Evolutionary conservation across 2,113 vertebrate genomes (phyloP).

Genomic region (Eublepharis macularius): DNA sequence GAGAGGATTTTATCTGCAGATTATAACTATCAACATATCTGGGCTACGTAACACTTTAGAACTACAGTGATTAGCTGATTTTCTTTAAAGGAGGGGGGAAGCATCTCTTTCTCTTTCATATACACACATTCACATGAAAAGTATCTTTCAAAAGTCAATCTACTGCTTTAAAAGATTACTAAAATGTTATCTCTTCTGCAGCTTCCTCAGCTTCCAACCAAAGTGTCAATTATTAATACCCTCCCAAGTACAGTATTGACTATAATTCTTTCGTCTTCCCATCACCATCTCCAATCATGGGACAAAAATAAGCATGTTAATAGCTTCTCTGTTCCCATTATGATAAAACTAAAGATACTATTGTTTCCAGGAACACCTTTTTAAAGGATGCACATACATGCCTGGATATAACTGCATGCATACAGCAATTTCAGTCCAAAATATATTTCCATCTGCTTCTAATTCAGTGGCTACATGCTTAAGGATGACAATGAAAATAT

Average conservation of each 20-base stretch:
- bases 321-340: slow-evolving; percentile 38
- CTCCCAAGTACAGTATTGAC: slow-evolving; percentile 55
- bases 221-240: slow-evolving; percentile 61
- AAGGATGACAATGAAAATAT: slow-evolving; percentile 61
- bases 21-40: slow-evolving; percentile 47
- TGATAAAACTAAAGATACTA: slow-evolving; percentile 23
- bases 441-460: slow-evolving; percentile 16
- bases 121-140: slow-evolving; percentile 37
- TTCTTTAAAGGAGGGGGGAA: not conserved
- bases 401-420: slow-evolving; percentile 25
- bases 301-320: slow-evolving; percentile 49
- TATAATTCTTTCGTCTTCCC: slow-evolving; percentile 48
- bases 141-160: slow-evolving; percentile 49
- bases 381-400: slow-evolving; percentile 8
- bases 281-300: slow-evolving; percentile 36
- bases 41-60: slow-evolving; percentile 41
- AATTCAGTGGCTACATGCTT: slow-evolving; percentile 46
- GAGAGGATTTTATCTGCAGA: slow-evolving; percentile 63
- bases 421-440: slow-evolving; percentile 34
- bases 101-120: not conserved
- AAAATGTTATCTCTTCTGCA: slow-evolving; percentile 63
- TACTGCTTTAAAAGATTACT: slow-evolving; percentile 48
- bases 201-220: slow-evolving; percentile 51
- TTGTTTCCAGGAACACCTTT: slow-evolving; percentile 63
- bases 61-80: slow-evolving; percentile 38